Evolutionary conservation across 2,888 invertebrate species (phyloP).

Genomic region (Yponomeuta plumbellus): DNA sequence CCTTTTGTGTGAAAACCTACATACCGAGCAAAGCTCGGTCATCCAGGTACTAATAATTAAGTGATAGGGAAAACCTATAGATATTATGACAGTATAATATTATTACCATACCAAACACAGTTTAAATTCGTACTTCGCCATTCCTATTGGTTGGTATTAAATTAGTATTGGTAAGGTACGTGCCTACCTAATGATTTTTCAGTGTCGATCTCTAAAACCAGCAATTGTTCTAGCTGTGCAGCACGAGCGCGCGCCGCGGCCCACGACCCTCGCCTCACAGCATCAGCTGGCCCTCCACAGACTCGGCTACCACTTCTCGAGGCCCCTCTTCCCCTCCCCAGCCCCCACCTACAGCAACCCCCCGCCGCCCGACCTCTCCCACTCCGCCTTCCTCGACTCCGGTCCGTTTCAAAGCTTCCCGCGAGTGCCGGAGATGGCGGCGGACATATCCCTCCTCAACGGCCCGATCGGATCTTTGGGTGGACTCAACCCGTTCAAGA

Average conservation of each 20-base stretch:
- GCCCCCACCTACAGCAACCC: slow-evolving; percentile 43
- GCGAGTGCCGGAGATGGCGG: slow-evolving; percentile 40
- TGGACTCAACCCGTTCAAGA: slow-evolving; percentile 50
- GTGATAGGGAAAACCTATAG: no score
- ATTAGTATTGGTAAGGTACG: no score
- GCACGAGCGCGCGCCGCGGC: slow-evolving; percentile 90
- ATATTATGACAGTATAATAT: no score
- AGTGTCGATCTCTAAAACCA: no score
- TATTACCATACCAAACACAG: no score
- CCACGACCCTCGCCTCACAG: slow-evolving; percentile 41
- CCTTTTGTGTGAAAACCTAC: no score
- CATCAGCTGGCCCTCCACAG: slow-evolving; percentile 65
- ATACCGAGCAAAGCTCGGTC: no score
- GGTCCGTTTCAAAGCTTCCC: slow-evolving; percentile 47
- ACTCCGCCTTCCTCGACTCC: slow-evolving; percentile 42
- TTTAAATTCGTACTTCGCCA: no score
- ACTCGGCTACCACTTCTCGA: slow-evolving; percentile 61
- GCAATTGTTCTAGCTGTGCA: slow-evolving; percentile 84
- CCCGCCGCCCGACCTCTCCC: slow-evolving; percentile 40
- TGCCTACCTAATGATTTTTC: no score
- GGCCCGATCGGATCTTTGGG: neutral
- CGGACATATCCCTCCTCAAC: slow-evolving; percentile 31
- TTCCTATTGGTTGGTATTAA: no score
- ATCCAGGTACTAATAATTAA: no score
- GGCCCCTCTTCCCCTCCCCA: slow-evolving; percentile 47